Conservation (phyloP, 2,888 invertebrate species). For the Cyrtodaria siliqua region DNA sequence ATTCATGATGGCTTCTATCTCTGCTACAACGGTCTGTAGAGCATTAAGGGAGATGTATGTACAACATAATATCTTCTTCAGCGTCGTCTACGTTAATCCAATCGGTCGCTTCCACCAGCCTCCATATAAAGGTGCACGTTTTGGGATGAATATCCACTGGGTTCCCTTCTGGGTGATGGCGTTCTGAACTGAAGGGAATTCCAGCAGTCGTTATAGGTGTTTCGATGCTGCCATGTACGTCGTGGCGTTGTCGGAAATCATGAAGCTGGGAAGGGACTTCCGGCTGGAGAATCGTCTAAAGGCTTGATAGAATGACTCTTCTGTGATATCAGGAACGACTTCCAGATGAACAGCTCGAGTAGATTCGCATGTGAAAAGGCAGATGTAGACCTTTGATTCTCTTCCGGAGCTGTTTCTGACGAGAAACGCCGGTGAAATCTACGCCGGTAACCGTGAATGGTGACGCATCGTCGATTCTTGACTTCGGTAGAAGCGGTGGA, state of each 20-base stretch:
- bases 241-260: conserved; percentile 58
- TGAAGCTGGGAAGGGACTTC: conserved; percentile 34
- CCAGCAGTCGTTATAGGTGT: too few species aligned
- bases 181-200: too few species aligned
- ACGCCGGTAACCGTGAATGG: conserved; percentile 54
- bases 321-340: conserved; percentile 30
- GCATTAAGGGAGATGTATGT: conserved; percentile 25
- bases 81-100: conserved; percentile 34
- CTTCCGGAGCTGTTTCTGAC: too few species aligned
- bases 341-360: too few species aligned
- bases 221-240: too few species aligned
- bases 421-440: conserved; percentile 46
- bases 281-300: conserved; percentile 48
- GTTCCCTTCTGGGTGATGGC: conserved; percentile 20
- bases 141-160: conserved; percentile 52
- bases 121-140: conserved; percentile 56
- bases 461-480: conserved; percentile 16
- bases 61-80: conserved; percentile 42
- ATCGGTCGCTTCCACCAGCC: conserved; percentile 60
- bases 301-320: conserved; percentile 41
- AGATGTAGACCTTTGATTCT: too few species aligned
- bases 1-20: conserved; percentile 49
- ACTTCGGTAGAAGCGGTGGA: conserved; percentile 34
- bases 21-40: conserved; percentile 51
- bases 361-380: too few species aligned